Evolutionary conservation across 2,888 invertebrate species (phyloP).

Genomic region (Tetropium fuscum): DNA sequence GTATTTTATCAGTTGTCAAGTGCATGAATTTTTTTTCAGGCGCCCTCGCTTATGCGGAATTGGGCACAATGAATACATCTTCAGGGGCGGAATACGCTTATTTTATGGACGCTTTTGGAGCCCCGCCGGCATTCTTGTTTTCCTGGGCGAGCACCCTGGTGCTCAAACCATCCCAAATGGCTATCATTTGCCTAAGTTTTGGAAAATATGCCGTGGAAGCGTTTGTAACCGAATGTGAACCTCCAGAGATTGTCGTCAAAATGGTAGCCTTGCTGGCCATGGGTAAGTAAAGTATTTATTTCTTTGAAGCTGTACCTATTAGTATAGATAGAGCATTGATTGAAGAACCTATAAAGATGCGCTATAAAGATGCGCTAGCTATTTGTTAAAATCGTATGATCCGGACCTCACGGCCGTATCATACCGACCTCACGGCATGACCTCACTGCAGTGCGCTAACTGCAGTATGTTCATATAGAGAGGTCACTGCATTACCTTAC

Average conservation of each 20-base stretch:
- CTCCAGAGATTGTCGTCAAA: slow-evolving; percentile 85
- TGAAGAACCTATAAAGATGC: too few species aligned
- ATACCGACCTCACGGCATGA: too few species aligned
- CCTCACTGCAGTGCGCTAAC: too few species aligned
- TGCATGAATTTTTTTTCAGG: slow-evolving; percentile 74
- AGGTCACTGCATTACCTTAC: too few species aligned
- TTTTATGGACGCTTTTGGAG: slow-evolving; percentile 95
- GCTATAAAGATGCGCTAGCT: too few species aligned
- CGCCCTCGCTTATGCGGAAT: slow-evolving; percentile 92
- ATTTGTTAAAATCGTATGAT: too few species aligned
- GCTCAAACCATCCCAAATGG: slow-evolving; percentile 93
- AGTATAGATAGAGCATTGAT: too few species aligned
- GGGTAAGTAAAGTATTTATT: too few species aligned
- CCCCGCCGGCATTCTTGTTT: slow-evolving; percentile 91
- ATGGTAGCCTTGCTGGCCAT: slow-evolving; percentile 90
- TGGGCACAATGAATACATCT: slow-evolving; percentile 96
- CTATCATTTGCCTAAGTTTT: slow-evolving; percentile 93
- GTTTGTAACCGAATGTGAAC: slow-evolving; percentile 88
- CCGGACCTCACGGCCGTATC: too few species aligned
- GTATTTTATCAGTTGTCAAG: too few species aligned
- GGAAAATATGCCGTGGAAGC: slow-evolving; percentile 95
- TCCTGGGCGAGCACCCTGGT: slow-evolving; percentile 95
- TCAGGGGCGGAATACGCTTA: slow-evolving; percentile 97
- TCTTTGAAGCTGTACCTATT: too few species aligned
- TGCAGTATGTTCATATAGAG: too few species aligned